These are phyloP conservation scores for Ammodytes marinus DNA, from an alignment of 2,113 vertebrate species.

Conservation along the genomic window DNA sequence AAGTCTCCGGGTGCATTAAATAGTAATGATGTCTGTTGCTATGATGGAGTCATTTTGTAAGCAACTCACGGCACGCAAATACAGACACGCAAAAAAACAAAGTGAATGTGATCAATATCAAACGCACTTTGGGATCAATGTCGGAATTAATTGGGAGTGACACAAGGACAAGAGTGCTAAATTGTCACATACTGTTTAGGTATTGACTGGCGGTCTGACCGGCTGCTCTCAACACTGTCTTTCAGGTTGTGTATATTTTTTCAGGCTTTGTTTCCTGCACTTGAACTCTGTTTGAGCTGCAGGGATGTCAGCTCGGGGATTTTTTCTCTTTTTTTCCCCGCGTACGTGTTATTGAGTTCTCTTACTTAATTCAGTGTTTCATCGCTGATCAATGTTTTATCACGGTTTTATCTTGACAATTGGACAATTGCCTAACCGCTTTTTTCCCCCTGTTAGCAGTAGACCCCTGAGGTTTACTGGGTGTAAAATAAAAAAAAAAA, in stretches of 20 bases:
- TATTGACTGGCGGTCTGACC: conserved; percentile 25
- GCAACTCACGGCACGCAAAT: conserved; percentile 29
- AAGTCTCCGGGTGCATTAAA: conserved; percentile 56
- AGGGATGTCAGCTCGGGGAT: conserved; percentile 63
- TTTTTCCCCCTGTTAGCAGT: conserved; percentile 57
- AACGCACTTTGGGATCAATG: conserved; percentile 67
- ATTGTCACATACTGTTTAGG: conserved; percentile 51
- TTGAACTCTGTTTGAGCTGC: conserved; percentile 41
- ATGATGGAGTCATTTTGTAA: conserved; percentile 40
- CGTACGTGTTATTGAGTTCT: conserved; percentile 60
- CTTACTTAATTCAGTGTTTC: conserved; percentile 72
- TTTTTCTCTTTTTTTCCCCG: conserved; percentile 53
- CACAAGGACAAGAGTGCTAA: conserved; percentile 39
- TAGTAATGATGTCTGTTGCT: conserved; percentile 34
- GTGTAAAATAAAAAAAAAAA: conserved; percentile 18
- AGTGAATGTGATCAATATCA: conserved; percentile 56
- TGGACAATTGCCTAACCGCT: conserved; percentile 69
- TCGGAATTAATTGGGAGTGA: conserved; percentile 57
- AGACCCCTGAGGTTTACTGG: conserved; percentile 64
- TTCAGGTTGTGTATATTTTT: conserved; percentile 37
- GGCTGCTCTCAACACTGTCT: conserved; percentile 24
- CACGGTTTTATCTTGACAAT: conserved; percentile 75
- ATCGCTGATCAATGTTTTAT: conserved; percentile 78
- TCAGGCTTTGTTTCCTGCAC: conserved; percentile 30
- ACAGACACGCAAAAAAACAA: conserved; percentile 40